Base-by-base conservation (phyloP, 2,888 invertebrate species). In the Coelopa pilipes region DNA sequence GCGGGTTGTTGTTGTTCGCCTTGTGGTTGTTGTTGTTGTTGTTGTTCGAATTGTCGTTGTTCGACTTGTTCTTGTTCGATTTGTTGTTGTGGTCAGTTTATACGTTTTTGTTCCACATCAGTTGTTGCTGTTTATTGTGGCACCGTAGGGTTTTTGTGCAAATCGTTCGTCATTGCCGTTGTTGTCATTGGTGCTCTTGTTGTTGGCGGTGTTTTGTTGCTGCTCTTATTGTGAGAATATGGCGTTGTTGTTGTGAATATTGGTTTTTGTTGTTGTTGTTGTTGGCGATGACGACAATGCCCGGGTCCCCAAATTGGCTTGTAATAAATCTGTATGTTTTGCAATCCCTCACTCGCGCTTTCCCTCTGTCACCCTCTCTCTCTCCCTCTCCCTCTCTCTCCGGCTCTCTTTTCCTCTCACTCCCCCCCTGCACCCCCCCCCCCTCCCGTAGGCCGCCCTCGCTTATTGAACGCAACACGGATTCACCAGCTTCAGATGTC, bases 301-400 rank as follows among this genome's bases (percentile, higher is more conserved):
- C 15, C 45, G 21, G 67, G 75, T 72, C 66, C 59, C 72, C 75
- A 78, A 78, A 78, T 78, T 77, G 77, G 75, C 78, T 78, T 75
- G 76, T 76, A 78, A 77, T 78, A 76, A 73, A 73, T 74, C 76
- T 77, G 75, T 78, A 77, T 77, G 76, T 73, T 76, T 75, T 78
- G 75, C 75, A 74, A 75, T 68, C 34, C 34, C 34, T 34, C 4
- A 2, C 34, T 34, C 34, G 4, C 34, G 2, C 7, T 34, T 34
- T 34, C 34, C 2, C 7, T 34, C 34, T 34, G 7, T 34, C 34
- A 34, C 34, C 7, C 2, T 34, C 34, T 34, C 34, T 34, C 2
- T 34, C 34, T 34, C 34, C 34, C 34, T 34, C 34, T 34, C 2
- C 7, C 34, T 34, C 2, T 34, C 4, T 34, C 34, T 34, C 34